These are phyloP conservation scores for Melieria picta DNA, from an alignment of 2,888 invertebrate genomes.

Conservation along the genomic window DNA sequence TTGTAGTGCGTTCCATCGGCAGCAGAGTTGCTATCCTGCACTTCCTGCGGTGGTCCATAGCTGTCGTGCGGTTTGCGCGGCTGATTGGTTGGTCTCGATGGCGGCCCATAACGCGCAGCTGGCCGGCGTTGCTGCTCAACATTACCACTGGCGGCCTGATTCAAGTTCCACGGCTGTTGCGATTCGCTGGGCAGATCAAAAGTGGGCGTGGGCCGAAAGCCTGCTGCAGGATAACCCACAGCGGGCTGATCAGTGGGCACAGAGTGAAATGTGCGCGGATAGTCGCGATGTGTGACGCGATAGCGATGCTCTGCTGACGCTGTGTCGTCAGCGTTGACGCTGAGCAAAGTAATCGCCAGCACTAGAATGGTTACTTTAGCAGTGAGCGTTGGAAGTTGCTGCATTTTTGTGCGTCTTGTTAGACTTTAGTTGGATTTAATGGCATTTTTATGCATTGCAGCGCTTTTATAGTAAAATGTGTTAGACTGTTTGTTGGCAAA, in stretches of 20 bases:
- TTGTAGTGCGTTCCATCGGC: neutral
- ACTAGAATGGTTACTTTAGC: neutral
- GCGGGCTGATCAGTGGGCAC: neutral
- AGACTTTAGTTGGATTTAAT: constrained; percentile 5
- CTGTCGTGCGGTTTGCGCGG: constrained; percentile 14
- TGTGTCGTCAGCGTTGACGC: neutral
- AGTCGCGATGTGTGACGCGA: constrained; percentile 10
- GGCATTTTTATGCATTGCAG: constrained; percentile 11
- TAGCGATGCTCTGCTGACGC: constrained; percentile 21
- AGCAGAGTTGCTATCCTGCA: neutral
- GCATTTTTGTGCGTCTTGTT: neutral
- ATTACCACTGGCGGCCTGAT: neutral
- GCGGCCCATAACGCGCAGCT: constrained; percentile 30
- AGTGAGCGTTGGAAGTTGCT: neutral
- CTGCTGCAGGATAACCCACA: constrained; percentile 10
- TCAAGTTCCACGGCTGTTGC: neutral
- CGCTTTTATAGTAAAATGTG: constrained; percentile 15
- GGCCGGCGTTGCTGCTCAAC: constrained; percentile 18
- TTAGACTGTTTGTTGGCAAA: neutral
- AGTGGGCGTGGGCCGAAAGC: constrained; percentile 5
- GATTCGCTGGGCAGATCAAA: constrained; percentile 23
- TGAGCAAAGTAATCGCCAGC: neutral
- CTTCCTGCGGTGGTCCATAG: constrained; percentile 25
- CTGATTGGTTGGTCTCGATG: constrained; percentile 21
- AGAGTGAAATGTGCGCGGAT: constrained; percentile 9